These are phyloP conservation scores for Myiagra hebetior DNA, from an alignment of 2,113 vertebrate species.

Conservation along the genomic window DNA sequence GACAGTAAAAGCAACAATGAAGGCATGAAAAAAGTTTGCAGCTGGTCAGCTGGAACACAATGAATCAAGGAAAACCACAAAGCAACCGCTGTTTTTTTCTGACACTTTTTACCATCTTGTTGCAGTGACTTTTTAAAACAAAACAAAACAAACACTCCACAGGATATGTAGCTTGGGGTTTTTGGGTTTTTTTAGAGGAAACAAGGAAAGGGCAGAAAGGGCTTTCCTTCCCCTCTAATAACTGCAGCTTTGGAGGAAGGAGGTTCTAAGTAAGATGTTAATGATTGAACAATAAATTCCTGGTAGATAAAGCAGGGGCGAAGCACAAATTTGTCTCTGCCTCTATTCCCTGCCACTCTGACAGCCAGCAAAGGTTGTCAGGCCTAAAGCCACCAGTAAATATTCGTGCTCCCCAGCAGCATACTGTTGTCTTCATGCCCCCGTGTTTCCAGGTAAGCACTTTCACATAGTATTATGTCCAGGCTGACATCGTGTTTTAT, in stretches of 20 bases:
- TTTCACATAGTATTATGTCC: not conserved
- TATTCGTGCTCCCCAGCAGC: not conserved
- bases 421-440: not conserved
- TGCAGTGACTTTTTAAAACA: conserved; percentile 7
- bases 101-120: not conserved
- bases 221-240: not conserved
- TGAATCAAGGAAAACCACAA: conserved; percentile 2
- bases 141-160: not conserved
- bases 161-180: not conserved
- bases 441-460: not conserved
- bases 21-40: not conserved
- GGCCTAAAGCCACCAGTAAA: not conserved
- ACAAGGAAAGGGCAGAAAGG: not conserved
- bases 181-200: not conserved
- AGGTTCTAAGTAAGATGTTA: not conserved
- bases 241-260: not conserved
- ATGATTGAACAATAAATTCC: conserved; percentile 17
- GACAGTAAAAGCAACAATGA: conserved; percentile 4
- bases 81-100: not conserved
- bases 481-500: not conserved
- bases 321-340: not conserved
- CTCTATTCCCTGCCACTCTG: not conserved
- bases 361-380: not conserved
- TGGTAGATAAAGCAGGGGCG: not conserved
- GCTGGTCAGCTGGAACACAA: conserved; percentile 25